phyloP scores from a whole-genome alignment of 1,140 invertebrate genomes.

The Thrips palmi region DNA sequence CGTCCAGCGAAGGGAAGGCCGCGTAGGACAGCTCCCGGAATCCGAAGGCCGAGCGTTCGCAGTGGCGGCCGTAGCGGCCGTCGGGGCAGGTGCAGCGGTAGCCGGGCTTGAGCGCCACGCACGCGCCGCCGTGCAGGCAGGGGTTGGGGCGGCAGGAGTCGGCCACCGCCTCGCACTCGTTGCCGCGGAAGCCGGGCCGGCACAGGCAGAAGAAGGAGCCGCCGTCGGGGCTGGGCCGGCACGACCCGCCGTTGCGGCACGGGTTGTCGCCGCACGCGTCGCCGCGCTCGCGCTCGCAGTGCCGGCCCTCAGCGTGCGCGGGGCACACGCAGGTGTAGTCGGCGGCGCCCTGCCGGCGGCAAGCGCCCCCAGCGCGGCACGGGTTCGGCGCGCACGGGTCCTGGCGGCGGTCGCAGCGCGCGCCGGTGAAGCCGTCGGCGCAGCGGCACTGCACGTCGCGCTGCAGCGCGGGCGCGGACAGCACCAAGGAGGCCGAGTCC shows the following conservation, averaged over 20 bases:
- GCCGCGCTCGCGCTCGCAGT: conserved; percentile 66
- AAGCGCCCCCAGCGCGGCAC: conserved; percentile 62
- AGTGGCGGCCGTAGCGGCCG: conserved; percentile 74
- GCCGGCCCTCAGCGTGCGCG: conserved; percentile 50
- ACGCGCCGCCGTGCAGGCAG: conserved; percentile 67
- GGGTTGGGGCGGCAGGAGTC: conserved; percentile 82
- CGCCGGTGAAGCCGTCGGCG: conserved; percentile 54
- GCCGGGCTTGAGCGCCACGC: conserved; percentile 60
- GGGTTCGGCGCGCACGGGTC: conserved; percentile 85
- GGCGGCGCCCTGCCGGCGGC: conserved; percentile 57
- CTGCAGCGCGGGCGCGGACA: conserved; percentile 57
- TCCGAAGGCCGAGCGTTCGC: conserved; percentile 74
- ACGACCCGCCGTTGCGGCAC: conserved; percentile 77
- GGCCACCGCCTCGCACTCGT: conserved; percentile 65
- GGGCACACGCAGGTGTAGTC: conserved; percentile 71
- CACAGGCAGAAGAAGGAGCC: conserved; percentile 80
- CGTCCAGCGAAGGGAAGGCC: conserved; percentile 65
- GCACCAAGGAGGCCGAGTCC: conserved; percentile 56
- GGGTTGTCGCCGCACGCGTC: conserved; percentile 68
- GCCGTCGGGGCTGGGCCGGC: conserved; percentile 65
- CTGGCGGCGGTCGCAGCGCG: conserved; percentile 60
- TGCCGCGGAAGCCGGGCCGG: conserved; percentile 70
- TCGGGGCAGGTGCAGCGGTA: conserved; percentile 76
- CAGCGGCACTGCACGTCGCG: conserved; percentile 68
- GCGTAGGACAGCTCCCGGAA: conserved; percentile 80